phyloP scores from a whole-genome alignment of 2,797 vertebrate species.

The Centropyge bicolor region DNA sequence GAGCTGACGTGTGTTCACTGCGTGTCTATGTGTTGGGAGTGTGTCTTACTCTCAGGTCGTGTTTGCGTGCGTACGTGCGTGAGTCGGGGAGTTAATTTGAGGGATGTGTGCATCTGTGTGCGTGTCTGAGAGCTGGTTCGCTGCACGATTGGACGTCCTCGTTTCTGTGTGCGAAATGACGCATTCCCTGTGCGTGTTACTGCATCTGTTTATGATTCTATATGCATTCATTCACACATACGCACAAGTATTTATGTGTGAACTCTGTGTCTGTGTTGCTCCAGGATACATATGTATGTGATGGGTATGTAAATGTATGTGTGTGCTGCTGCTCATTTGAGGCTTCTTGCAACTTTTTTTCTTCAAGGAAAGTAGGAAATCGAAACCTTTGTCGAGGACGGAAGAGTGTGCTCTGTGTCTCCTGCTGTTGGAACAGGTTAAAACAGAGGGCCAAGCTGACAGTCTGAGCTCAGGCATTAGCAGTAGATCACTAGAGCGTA shows the following conservation, averaged over 20 bases:
- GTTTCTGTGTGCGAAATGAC: constrained; percentile 4
- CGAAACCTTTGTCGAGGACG: constrained; percentile 25
- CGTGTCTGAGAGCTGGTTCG: constrained; percentile 11
- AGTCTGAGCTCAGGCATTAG: constrained; percentile 52
- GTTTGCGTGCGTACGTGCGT: not conserved
- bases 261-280: not conserved
- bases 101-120: constrained; percentile 7
- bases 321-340: not conserved
- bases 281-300: not conserved
- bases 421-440: constrained; percentile 49
- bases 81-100: constrained; percentile 31
- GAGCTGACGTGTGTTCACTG: constrained; percentile 25
- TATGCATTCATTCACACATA: not conserved
- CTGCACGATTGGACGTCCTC: constrained; percentile 15
- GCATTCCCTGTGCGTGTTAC: not conserved
- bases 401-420: constrained; percentile 38
- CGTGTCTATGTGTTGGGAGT: not conserved
- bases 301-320: not conserved
- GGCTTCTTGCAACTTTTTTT: constrained; percentile 9
- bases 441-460: constrained; percentile 29
- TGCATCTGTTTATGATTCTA: not conserved
- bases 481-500: constrained; percentile 52
- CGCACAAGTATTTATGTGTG: not conserved
- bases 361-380: constrained; percentile 21
- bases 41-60: constrained; percentile 10